Evolutionary conservation across 2,797 vertebrate genomes (phyloP).

Genomic region (Rhabdomys pumilio): DNA sequence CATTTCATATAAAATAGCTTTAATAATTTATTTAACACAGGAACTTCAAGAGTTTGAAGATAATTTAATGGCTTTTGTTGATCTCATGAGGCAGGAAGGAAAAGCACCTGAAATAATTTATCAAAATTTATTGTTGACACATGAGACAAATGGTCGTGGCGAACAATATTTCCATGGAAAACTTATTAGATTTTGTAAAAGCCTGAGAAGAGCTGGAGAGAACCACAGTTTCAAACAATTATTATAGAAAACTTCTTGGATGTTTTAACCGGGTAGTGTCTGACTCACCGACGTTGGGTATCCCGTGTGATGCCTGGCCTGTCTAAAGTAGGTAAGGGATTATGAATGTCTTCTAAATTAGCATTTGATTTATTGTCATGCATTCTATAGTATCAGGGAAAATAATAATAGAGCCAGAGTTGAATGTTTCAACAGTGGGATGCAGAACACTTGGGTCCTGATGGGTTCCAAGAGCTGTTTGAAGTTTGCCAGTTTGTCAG

Average conservation of each 20-base stretch:
- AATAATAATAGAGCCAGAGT: conserved; percentile 35
- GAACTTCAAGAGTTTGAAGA: conserved; percentile 82
- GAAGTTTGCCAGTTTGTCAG: conserved; percentile 43
- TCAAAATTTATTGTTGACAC: conserved; percentile 82
- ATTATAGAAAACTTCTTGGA: conserved; percentile 54
- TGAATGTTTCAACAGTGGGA: conserved; percentile 34
- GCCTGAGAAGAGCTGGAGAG: conserved; percentile 16
- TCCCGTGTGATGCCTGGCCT: conserved; percentile 30
- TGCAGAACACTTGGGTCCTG: neutral
- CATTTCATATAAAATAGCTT: conserved; percentile 79
- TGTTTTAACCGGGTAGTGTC: conserved; percentile 60
- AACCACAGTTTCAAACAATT: conserved; percentile 69
- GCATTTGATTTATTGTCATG: conserved; percentile 11
- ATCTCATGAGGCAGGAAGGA: conserved; percentile 76
- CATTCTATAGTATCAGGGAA: conserved; percentile 38
- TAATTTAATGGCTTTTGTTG: conserved; percentile 83
- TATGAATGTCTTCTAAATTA: conserved; percentile 60
- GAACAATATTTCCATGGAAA: conserved; percentile 76
- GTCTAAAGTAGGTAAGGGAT: conserved; percentile 16
- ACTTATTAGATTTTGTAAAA: conserved; percentile 71
- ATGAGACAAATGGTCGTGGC: conserved; percentile 79
- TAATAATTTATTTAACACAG: conserved; percentile 84
- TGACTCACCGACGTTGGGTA: conserved; percentile 57
- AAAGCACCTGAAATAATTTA: conserved; percentile 83
- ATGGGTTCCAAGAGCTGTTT: conserved; percentile 56